Conservation (phyloP, 2,888 invertebrate genomes). For the Sisyra nigra region DNA sequence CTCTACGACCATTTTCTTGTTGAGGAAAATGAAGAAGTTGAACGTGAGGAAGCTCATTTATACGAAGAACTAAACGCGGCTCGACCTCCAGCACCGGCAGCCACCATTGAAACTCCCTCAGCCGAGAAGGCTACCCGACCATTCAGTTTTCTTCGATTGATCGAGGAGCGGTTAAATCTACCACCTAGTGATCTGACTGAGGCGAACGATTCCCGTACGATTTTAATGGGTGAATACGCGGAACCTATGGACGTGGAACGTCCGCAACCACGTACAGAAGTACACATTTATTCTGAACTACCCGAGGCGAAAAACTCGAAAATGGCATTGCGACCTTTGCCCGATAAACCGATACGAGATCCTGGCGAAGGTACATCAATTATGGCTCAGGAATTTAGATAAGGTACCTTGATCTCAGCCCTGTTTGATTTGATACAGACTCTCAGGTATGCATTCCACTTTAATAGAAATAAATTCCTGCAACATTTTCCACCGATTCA, state of each 20-base stretch:
- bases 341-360: conserved; percentile 37
- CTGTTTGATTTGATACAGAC: neutral
- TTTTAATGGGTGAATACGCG: conserved; percentile 34
- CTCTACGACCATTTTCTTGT: conserved; percentile 58
- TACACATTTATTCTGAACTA: conserved; percentile 37
- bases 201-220: conserved; percentile 18
- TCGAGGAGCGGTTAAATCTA: conserved; percentile 36
- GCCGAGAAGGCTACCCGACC: conserved; percentile 29
- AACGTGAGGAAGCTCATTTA: conserved; percentile 26
- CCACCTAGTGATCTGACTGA: conserved; percentile 16
- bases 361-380: conserved; percentile 11
- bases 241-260: conserved; percentile 34
- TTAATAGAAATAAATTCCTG: neutral
- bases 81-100: conserved; percentile 11
- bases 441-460: conserved; percentile 8
- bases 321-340: conserved; percentile 53
- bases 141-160: conserved; percentile 39
- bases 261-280: conserved; percentile 25
- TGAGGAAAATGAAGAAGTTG: conserved; percentile 39
- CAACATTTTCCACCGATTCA: neutral
- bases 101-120: conserved; percentile 6
- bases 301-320: conserved; percentile 27
- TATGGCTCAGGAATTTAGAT: conserved; percentile 4
- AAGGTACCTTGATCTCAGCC: neutral
- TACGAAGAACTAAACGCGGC: conserved; percentile 22